phyloP scores from a whole-genome alignment of 2,888 invertebrate genomes.

The Lordiphosa fenestrarum region DNA sequence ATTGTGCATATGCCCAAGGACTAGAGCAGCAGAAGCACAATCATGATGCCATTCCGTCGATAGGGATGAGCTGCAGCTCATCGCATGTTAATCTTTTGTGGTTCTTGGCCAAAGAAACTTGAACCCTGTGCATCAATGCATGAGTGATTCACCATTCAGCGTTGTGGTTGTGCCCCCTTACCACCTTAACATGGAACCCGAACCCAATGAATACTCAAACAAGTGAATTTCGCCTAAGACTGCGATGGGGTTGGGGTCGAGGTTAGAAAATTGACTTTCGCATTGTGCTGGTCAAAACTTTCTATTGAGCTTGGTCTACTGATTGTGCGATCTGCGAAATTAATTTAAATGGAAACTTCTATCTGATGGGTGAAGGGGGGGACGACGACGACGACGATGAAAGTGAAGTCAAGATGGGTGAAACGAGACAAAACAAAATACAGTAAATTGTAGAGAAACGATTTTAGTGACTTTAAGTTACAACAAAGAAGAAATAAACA shows the following conservation, averaged over 20 bases:
- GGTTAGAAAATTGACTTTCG: conserved; percentile 10
- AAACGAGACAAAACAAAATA: no score
- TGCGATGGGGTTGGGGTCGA: conserved; percentile 4
- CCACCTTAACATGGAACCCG: no score
- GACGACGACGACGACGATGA: no score
- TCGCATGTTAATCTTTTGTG: conserved; percentile 58
- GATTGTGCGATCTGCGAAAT: no score
- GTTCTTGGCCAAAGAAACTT: conserved; percentile 48
- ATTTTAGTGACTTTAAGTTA: no score
- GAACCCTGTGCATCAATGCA: conserved; percentile 52
- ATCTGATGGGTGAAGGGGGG: no score
- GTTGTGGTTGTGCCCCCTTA: conserved; percentile 6
- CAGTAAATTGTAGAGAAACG: no score
- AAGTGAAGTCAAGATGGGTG: no score
- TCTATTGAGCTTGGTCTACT: no score
- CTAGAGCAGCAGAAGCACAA: conserved; percentile 16
- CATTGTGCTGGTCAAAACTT: no score
- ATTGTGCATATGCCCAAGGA: conserved; percentile 36
- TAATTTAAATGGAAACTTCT: no score
- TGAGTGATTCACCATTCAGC: conserved; percentile 39
- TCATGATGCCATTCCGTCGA: conserved; percentile 8
- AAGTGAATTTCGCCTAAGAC: conserved; percentile 3
- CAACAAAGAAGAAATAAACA: no score
- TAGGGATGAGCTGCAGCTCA: conserved; percentile 49
- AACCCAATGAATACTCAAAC: conserved; percentile 9